These are phyloP conservation scores for Diorhabda elongata DNA, from an alignment of 1,140 invertebrate genomes.

Conservation along the genomic window DNA sequence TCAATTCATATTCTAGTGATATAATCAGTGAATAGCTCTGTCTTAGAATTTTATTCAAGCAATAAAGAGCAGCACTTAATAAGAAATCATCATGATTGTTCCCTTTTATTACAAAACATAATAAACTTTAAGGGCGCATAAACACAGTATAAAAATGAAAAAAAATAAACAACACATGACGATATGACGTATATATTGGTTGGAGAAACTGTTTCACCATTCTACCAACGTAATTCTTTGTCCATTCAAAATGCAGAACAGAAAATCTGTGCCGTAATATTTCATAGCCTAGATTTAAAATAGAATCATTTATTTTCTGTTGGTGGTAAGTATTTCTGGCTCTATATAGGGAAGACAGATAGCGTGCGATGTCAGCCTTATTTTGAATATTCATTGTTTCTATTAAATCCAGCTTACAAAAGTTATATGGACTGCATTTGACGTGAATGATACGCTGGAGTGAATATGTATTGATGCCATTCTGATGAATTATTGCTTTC, in stretches of 20 bases:
- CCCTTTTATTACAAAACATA: too few species aligned
- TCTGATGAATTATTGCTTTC: too few species aligned
- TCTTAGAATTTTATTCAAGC: too few species aligned
- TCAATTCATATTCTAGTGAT: too few species aligned
- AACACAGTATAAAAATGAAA: background rate
- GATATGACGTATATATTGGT: background rate
- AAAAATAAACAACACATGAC: background rate
- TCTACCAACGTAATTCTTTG: background rate
- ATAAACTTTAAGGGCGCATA: background rate
- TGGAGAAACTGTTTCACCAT: conserved; percentile 11
- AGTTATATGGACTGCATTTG: background rate
- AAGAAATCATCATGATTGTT: too few species aligned
- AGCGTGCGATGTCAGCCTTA: background rate
- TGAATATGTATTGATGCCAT: background rate
- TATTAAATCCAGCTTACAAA: background rate
- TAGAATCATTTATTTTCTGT: conserved; percentile 6
- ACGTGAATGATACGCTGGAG: background rate
- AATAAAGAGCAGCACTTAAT: too few species aligned
- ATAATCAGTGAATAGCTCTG: too few species aligned
- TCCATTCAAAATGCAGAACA: conserved; percentile 4
- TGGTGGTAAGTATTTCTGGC: background rate
- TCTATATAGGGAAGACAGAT: conserved; percentile 2
- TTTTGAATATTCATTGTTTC: conserved; percentile 3
- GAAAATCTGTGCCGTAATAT: conserved; percentile 11
- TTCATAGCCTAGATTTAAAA: conserved; percentile 5